Evolutionary conservation across 2,113 vertebrate genomes (phyloP).

Genomic region (Hemiprocne comata): DNA sequence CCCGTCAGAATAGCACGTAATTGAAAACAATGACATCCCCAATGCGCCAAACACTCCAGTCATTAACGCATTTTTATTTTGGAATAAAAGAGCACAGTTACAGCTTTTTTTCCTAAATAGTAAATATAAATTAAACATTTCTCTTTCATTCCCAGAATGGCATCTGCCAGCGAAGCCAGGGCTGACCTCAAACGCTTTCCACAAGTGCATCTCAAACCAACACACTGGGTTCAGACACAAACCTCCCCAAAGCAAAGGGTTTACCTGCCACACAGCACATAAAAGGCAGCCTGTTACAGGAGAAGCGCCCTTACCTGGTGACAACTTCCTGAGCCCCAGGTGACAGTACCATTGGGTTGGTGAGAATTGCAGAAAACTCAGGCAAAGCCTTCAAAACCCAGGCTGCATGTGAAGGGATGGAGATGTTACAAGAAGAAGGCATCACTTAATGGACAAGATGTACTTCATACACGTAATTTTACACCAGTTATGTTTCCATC

Average conservation of each 20-base stretch:
- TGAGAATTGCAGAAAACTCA: neutral
- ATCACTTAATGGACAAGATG: fast-evolving
- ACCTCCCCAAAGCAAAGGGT: neutral
- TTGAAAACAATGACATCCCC: slow-evolving; percentile 77
- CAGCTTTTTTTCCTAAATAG: slow-evolving; percentile 65
- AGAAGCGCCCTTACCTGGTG: neutral
- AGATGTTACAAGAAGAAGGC: neutral
- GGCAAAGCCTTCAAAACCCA: neutral
- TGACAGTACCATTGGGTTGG: neutral
- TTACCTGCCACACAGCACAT: fast-evolving
- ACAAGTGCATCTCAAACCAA: fast-evolving
- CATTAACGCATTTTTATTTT: slow-evolving; percentile 75
- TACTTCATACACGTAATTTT: neutral
- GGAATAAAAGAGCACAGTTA: slow-evolving; percentile 65
- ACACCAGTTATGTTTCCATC: neutral
- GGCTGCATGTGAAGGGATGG: fast-evolving
- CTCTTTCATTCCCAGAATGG: slow-evolving; percentile 56
- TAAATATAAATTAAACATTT: slow-evolving; percentile 66
- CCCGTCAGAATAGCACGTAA: slow-evolving; percentile 73
- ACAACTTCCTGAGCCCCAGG: neutral
- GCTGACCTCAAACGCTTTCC: neutral
- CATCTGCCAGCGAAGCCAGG: slow-evolving; percentile 64
- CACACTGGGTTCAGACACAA: neutral
- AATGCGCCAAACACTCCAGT: slow-evolving; percentile 69
- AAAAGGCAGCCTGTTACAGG: neutral